Evolutionary conservation across 2,888 invertebrate species (phyloP).

Genomic region (Oeneis ivallda): DNA sequence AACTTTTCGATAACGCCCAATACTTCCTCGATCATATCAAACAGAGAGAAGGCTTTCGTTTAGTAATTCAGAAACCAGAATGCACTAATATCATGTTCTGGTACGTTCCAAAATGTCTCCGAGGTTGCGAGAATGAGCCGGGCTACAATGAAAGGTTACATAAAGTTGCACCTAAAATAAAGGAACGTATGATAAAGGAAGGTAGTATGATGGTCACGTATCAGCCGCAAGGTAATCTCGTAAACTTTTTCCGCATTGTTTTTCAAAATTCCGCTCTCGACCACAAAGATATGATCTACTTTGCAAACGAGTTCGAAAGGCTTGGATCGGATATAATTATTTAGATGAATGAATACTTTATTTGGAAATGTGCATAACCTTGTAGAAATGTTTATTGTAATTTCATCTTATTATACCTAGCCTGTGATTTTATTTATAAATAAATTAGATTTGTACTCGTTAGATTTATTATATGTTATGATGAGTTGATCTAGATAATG

Average conservation of each 20-base stretch:
- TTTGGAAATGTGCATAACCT: constrained; percentile 41
- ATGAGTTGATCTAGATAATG: background rate
- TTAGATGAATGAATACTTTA: constrained; percentile 44
- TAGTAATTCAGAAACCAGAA: constrained; percentile 90
- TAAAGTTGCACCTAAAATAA: constrained; percentile 94
- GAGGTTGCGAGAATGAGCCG: constrained; percentile 75
- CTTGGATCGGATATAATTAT: constrained; percentile 85
- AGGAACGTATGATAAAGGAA: constrained; percentile 96
- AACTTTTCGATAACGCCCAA: constrained; percentile 87
- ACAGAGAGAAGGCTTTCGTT: constrained; percentile 85
- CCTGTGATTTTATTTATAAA: constrained; percentile 64
- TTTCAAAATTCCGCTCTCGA: constrained; percentile 94
- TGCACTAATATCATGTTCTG: constrained; percentile 98
- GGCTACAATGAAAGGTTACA: constrained; percentile 85
- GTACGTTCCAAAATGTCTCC: constrained; percentile 92
- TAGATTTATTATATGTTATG: constrained; percentile 28
- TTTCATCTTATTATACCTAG: constrained; percentile 47
- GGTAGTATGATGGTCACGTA: constrained; percentile 98
- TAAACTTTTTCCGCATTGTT: constrained; percentile 97
- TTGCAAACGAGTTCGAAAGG: constrained; percentile 93
- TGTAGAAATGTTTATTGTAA: constrained; percentile 47
- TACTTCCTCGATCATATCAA: constrained; percentile 86
- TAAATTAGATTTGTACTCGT: constrained; percentile 38
- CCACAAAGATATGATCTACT: constrained; percentile 91
- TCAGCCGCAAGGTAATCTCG: constrained; percentile 91